Evolutionary conservation across 2,888 invertebrate species (phyloP).

Genomic region (Ichneumon xanthorius): DNA sequence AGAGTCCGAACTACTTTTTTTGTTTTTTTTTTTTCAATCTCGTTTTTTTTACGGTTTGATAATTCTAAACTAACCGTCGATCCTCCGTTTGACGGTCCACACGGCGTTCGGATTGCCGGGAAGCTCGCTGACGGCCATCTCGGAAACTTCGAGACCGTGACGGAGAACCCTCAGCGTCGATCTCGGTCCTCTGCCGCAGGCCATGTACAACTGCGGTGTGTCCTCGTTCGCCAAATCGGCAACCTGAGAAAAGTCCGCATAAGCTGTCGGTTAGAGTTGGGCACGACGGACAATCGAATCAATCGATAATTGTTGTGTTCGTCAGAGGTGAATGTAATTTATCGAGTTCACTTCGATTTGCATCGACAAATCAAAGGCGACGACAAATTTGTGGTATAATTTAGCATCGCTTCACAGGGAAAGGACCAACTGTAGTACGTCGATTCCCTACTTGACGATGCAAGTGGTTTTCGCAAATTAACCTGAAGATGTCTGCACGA

Average conservation of each 20-base stretch:
- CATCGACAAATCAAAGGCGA: conserved; percentile 81
- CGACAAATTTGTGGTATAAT: conserved; percentile 77
- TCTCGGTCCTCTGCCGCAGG: conserved; percentile 98
- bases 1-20: conserved; percentile 23
- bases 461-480: conserved; percentile 21
- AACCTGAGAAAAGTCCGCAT: conserved; percentile 85
- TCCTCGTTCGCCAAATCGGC: conserved; percentile 99
- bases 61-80: conserved; percentile 93
- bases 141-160: conserved; percentile 99
- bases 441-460: conserved; percentile 79
- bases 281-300: too few species aligned
- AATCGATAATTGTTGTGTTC: neutral
- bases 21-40: neutral
- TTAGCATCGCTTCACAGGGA: conserved; percentile 79
- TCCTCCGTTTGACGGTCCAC: conserved; percentile 98
- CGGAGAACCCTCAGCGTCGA: conserved; percentile 96
- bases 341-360: conserved; percentile 82
- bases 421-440: conserved; percentile 68
- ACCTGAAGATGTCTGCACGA: too few species aligned
- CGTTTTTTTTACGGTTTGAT: conserved; percentile 32
- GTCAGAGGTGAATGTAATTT: conserved; percentile 73
- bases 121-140: conserved; percentile 99
- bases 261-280: too few species aligned
- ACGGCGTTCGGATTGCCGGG: conserved; percentile 99
- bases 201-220: conserved; percentile 98